Percentiles rank a stretch among this genome's conserved stretches.
Conservation (phyloP, 2,888 invertebrate species). For the Schizaphis graminum region DNA sequence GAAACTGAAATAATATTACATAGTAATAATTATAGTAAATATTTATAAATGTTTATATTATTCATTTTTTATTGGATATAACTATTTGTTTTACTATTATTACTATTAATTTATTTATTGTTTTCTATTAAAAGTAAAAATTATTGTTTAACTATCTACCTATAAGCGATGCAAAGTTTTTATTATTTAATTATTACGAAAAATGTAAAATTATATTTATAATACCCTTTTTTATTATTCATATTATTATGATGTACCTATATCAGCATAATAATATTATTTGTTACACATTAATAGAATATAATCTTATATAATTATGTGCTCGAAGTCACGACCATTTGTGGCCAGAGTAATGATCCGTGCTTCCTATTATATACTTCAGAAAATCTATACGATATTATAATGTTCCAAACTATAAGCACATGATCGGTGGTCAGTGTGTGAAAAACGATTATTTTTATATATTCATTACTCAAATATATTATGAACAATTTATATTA, state of each 20-base stretch:
- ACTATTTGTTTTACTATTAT: neutral
- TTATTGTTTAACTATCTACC: neutral
- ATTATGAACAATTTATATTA: neutral
- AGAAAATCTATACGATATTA: constrained; percentile 32
- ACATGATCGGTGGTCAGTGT: constrained; percentile 15
- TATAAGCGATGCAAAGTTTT: neutral
- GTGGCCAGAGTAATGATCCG: constrained; percentile 52
- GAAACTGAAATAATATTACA: constrained; percentile 76
- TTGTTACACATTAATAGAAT: neutral
- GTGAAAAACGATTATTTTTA: constrained; percentile 40
- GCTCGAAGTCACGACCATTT: constrained; percentile 64
- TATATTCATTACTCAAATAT: neutral
- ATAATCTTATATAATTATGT: neutral
- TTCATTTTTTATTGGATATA: neutral
- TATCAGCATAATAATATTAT: neutral
- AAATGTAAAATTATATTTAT: neutral
- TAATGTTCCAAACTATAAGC: constrained; percentile 56
- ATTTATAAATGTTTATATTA: neutral
- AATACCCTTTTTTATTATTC: neutral
- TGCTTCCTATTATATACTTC: constrained; percentile 29
- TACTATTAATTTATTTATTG: neutral
- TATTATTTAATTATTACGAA: neutral
- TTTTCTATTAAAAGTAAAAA: neutral
- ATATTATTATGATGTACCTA: neutral
- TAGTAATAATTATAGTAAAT: neutral